Conservation (phyloP, 2,113 vertebrate genomes). For the Crotalus helleri region DNA sequence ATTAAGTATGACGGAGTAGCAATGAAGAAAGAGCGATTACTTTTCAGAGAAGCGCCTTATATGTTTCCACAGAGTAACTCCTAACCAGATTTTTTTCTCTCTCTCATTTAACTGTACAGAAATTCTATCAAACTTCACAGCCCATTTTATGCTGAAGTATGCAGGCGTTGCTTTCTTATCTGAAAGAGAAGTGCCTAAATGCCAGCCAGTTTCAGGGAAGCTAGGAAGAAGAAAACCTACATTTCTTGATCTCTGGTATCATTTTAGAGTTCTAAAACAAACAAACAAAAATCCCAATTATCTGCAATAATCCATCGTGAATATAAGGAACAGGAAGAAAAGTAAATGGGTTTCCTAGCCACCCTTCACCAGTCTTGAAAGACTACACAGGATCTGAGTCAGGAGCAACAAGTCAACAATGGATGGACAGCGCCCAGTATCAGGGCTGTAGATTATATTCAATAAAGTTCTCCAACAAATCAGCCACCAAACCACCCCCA, state of each 20-base stretch:
- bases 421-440: not conserved
- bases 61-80: not conserved
- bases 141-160: not conserved
- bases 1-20: not conserved
- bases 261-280: conserved; percentile 23
- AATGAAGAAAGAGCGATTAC: not conserved
- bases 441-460: not conserved
- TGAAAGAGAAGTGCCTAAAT: not conserved
- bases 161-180: not conserved
- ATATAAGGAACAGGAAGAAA: conserved; percentile 3
- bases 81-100: not conserved
- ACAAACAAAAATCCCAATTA: not conserved
- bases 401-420: not conserved
- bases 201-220: not conserved
- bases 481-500: not conserved
- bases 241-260: not conserved
- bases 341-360: not conserved
- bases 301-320: conserved; percentile 23
- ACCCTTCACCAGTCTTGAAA: not conserved
- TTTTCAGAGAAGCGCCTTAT: not conserved
- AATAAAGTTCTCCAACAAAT: not conserved
- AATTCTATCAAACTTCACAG: not conserved
- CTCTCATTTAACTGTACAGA: not conserved
- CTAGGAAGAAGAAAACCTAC: not conserved
- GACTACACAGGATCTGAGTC: not conserved